These are phyloP conservation scores for Caenorhabditis tropicalis DNA, from an alignment of 1,140 invertebrate genomes.

Conservation along the genomic window DNA sequence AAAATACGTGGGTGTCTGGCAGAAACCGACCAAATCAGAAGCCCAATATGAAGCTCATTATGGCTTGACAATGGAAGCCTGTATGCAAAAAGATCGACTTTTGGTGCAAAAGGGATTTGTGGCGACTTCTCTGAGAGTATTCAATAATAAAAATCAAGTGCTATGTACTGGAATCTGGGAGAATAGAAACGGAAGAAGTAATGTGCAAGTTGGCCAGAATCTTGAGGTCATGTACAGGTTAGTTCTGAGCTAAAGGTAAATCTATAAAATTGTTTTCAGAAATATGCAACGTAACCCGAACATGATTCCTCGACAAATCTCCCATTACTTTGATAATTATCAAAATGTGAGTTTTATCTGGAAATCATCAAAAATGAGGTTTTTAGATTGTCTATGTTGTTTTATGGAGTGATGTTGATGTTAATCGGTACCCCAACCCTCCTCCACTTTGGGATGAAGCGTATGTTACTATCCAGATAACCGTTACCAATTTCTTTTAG, in stretches of 20 bases:
- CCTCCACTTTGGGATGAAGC: conserved; percentile 67
- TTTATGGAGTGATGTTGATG: conserved; percentile 68
- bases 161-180: conserved; percentile 71
- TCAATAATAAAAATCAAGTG: conserved; percentile 66
- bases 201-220: conserved; percentile 66
- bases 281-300: neutral
- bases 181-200: conserved; percentile 61
- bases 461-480: conserved; percentile 20
- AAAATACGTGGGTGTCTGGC: conserved; percentile 69
- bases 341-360: neutral
- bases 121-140: conserved; percentile 68
- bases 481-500: conserved; percentile 42
- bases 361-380: neutral
- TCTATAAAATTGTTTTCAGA: neutral
- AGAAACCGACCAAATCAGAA: conserved; percentile 62
- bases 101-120: conserved; percentile 65
- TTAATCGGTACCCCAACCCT: conserved; percentile 64
- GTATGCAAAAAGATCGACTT: conserved; percentile 64
- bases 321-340: conserved; percentile 64
- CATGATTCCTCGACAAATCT: conserved; percentile 67
- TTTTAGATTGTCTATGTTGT: conserved; percentile 64
- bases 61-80: conserved; percentile 65
- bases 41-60: conserved; percentile 69
- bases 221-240: conserved; percentile 60
- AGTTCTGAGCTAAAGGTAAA: conserved; percentile 10